A percentile compares a stretch with the other conserved stretches of the same genome.
Evolutionary conservation across 2,113 vertebrate genomes (phyloP).

Genomic region (Phocoena sinus): DNA sequence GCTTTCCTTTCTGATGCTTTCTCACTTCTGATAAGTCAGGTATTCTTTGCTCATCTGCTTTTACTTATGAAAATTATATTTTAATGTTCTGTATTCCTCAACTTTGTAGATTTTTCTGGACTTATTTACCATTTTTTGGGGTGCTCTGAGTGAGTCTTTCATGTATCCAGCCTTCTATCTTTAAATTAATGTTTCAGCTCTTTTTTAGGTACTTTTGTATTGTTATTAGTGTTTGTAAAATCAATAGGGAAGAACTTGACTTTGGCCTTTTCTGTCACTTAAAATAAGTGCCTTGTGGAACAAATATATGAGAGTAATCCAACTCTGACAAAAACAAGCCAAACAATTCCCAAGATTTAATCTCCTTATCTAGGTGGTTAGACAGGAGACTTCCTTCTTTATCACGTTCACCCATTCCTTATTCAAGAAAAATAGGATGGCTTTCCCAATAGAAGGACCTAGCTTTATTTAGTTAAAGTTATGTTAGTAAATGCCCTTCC

Average conservation of each 20-base stretch:
- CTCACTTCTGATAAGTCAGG: neutral
- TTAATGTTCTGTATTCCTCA: neutral
- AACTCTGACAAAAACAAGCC: neutral
- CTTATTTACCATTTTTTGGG: neutral
- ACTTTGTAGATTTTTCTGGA: neutral
- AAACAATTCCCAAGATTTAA: neutral
- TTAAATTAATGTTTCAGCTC: neutral
- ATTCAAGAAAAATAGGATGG: neutral
- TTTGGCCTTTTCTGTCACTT: neutral
- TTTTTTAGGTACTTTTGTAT: neutral
- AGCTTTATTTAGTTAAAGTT: neutral
- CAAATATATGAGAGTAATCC: neutral
- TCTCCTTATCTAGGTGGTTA: neutral
- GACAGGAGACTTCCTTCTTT: neutral
- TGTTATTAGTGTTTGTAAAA: neutral
- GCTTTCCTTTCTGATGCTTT: neutral
- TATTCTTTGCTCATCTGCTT: neutral
- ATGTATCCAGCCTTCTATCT: neutral
- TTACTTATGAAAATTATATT: neutral
- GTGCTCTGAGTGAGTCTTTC: neutral
- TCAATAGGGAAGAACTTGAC: neutral
- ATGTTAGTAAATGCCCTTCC: neutral
- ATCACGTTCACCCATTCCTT: neutral
- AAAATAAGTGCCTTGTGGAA: neutral
- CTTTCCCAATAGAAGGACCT: neutral